Evolutionary conservation across 2,888 invertebrate genomes (phyloP).

Genomic region (Epirrita christyi): DNA sequence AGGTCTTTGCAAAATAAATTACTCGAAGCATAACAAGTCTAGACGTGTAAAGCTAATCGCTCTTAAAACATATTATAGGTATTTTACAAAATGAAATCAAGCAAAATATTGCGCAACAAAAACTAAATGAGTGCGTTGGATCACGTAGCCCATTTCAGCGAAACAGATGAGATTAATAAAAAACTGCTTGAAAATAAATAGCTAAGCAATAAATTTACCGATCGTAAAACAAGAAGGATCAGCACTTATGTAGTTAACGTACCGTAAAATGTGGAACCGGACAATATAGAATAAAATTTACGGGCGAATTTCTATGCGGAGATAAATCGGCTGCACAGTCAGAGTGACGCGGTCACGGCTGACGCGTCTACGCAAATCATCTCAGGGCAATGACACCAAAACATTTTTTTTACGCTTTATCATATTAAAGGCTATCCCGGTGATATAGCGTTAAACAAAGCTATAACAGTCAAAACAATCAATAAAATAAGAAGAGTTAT

Average conservation of each 20-base stretch:
- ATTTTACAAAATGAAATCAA: conserved; percentile 26
- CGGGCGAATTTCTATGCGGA: conserved; percentile 33
- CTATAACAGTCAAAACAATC: conserved; percentile 71
- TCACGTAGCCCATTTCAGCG: conserved; percentile 36
- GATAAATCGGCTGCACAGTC: conserved; percentile 38
- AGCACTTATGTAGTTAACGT: conserved; percentile 49
- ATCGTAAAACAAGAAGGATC: conserved; percentile 52
- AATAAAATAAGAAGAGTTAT: conserved; percentile 64
- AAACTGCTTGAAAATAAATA: conserved; percentile 33
- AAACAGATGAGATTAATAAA: conserved; percentile 30
- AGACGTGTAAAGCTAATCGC: conserved; percentile 24
- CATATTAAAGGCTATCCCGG: conserved; percentile 52
- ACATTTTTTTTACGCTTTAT: conserved; percentile 65
- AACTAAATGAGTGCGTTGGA: conserved; percentile 23
- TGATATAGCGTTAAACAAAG: conserved; percentile 59
- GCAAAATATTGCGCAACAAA: conserved; percentile 37
- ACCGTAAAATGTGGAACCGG: conserved; percentile 49
- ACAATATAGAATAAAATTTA: conserved; percentile 53
- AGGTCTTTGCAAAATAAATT: conserved; percentile 20
- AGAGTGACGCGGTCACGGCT: conserved; percentile 45
- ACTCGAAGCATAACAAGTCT: conserved; percentile 26
- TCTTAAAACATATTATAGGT: conserved; percentile 18
- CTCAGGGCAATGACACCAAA: conserved; percentile 61
- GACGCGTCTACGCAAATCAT: conserved; percentile 50
- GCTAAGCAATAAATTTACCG: conserved; percentile 34